A percentile compares a stretch with the other conserved stretches of the same genome.
Conservation (phyloP, 2,113 vertebrate genomes). For the Bambusicola thoracicus region DNA sequence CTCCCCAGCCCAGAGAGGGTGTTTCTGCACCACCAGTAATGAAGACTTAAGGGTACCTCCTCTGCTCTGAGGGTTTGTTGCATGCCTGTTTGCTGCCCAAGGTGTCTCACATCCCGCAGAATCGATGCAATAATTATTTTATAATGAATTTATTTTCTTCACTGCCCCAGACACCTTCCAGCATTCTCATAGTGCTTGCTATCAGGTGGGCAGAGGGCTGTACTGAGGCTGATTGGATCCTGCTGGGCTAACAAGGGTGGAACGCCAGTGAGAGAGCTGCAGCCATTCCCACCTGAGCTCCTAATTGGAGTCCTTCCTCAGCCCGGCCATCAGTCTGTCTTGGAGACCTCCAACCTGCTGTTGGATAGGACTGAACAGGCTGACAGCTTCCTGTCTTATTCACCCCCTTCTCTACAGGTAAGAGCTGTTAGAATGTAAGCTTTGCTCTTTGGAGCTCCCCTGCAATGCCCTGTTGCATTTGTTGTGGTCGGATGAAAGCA, state of each 20-base stretch:
- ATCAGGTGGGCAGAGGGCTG: neutral
- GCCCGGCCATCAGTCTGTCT: neutral
- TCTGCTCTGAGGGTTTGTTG: neutral
- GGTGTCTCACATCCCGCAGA: neutral
- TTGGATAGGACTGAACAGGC: neutral
- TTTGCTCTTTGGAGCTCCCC: neutral
- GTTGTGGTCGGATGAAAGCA: neutral
- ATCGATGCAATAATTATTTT: neutral
- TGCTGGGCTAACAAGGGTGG: neutral
- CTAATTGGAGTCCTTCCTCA: neutral
- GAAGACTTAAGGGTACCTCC: neutral
- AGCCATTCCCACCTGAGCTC: neutral
- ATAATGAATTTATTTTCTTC: no score
- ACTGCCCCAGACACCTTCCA: neutral
- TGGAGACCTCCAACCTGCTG: neutral
- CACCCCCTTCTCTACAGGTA: neutral
- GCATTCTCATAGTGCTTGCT: fast-evolving
- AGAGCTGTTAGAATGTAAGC: neutral
- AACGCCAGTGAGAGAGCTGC: neutral
- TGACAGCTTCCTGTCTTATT: neutral
- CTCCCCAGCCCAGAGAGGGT: neutral
- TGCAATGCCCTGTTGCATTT: neutral
- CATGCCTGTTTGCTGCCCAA: neutral
- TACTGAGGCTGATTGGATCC: neutral
- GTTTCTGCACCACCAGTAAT: neutral